Conservation (phyloP, 1,140 invertebrate genomes). For the Harlomillsia oculata region DNA sequence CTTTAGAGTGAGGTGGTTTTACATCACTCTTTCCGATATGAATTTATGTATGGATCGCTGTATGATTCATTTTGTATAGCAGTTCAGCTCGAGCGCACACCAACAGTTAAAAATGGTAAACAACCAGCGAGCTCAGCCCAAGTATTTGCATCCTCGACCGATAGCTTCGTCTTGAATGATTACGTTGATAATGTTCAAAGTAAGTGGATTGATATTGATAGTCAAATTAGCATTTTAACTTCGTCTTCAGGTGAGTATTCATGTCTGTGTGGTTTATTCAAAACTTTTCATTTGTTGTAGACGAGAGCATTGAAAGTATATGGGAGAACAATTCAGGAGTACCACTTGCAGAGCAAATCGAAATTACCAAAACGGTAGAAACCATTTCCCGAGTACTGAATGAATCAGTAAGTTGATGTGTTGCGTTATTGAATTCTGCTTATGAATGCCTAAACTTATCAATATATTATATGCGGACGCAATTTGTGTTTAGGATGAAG, state of each 20-base stretch:
- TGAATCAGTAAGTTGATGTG: no score
- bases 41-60: constrained; percentile 24
- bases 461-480: no score
- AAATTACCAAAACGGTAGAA: constrained; percentile 30
- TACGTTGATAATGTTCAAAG: not conserved
- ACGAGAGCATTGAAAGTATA: constrained; percentile 32
- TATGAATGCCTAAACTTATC: not conserved
- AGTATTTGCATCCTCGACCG: constrained; percentile 18
- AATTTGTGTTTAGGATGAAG: constrained; percentile 28
- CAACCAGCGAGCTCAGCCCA: constrained; percentile 18
- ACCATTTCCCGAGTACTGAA: constrained; percentile 28
- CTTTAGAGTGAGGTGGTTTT: constrained; percentile 3
- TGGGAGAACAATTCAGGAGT: constrained; percentile 31
- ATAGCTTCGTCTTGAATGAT: constrained; percentile 22
- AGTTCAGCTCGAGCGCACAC: constrained; percentile 81
- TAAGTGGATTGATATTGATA: no score
- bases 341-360: constrained; percentile 15
- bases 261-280: not conserved
- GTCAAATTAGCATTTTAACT: no score
- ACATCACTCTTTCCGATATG: not conserved
- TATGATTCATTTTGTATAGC: constrained; percentile 51
- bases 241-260: no score
- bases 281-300: constrained; percentile 16
- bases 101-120: constrained; percentile 52
- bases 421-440: constrained; percentile 1